Conservation (phyloP, 2,888 invertebrate species). For the Cephus rjabovi region DNA sequence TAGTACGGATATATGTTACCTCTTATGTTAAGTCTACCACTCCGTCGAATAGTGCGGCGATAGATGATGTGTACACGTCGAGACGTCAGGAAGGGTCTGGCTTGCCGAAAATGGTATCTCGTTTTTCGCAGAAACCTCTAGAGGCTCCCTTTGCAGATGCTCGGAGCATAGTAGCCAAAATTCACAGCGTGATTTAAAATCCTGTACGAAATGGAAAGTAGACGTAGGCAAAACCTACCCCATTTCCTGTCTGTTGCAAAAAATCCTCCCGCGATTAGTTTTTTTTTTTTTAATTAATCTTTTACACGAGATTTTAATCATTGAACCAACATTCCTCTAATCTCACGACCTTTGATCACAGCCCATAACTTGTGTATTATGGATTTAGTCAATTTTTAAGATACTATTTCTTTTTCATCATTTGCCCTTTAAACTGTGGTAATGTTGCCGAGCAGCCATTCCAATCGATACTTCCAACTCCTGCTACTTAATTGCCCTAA, state of each 20-base stretch:
- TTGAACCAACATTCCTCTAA: neutral
- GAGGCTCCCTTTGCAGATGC: neutral
- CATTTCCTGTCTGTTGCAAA: neutral
- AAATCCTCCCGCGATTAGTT: neutral
- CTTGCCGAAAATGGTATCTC: constrained; percentile 30
- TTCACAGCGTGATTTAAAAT: neutral
- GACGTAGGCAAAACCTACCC: neutral
- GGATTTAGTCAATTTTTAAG: neutral
- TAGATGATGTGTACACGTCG: constrained; percentile 7
- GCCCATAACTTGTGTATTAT: neutral
- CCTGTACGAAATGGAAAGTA: neutral
- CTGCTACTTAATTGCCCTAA: neutral
- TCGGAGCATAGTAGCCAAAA: neutral
- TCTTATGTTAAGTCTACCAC: neutral
- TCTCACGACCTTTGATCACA: neutral
- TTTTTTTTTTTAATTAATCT: neutral
- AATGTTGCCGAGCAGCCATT: neutral
- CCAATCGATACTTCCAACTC: neutral
- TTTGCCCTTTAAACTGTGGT: neutral
- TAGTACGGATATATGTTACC: neutral
- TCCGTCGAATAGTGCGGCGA: neutral
- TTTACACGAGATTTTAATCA: neutral
- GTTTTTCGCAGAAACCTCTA: constrained; percentile 22
- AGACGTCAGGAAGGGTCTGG: constrained; percentile 19
- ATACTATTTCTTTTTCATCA: neutral